A percentile compares a stretch with the other conserved stretches of the same genome.
phyloP scores from a whole-genome alignment of 2,888 invertebrate species.

The Dorcus parallelipipedus region DNA sequence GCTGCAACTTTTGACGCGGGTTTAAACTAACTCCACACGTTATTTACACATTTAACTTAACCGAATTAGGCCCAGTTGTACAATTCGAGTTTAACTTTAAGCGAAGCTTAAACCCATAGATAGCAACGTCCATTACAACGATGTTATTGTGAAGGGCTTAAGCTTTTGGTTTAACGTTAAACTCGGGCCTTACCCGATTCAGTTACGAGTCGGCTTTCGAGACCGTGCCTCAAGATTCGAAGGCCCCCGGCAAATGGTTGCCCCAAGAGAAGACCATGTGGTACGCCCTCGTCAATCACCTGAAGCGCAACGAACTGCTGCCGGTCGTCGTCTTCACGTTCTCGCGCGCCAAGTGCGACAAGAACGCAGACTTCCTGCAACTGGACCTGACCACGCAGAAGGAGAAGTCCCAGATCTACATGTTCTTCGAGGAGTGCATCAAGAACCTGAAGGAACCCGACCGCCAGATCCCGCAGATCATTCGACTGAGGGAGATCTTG shows the following conservation, averaged over 20 bases:
- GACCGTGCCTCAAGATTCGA: slow-evolving; percentile 25
- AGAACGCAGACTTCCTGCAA: slow-evolving; percentile 57
- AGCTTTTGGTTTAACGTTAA: too few species aligned
- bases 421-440: slow-evolving; percentile 84
- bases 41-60: too few species aligned
- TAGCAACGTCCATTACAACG: too few species aligned
- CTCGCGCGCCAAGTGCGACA: slow-evolving; percentile 79
- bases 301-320: slow-evolving; percentile 76
- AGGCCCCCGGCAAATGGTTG: too few species aligned
- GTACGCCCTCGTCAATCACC: slow-evolving; percentile 78
- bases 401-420: slow-evolving; percentile 80
- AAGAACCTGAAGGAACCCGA: slow-evolving; percentile 75
- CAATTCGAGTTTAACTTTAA: too few species aligned
- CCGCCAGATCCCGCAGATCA: slow-evolving; percentile 81
- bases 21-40: too few species aligned
- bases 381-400: slow-evolving; percentile 78
- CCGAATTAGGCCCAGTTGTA: too few species aligned
- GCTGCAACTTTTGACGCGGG: too few species aligned
- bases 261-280: slow-evolving; percentile 76
- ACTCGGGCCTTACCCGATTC: too few species aligned
- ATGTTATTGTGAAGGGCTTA: too few species aligned
- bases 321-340: slow-evolving; percentile 95
- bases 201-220: slow-evolving; percentile 36
- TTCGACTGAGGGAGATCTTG: slow-evolving; percentile 65
- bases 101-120: too few species aligned